Evolutionary conservation across 2,113 vertebrate genomes (phyloP), one percentile per base, ranked within the genome.

Genomic region (Mesembrinibis cayennensis): DNA sequence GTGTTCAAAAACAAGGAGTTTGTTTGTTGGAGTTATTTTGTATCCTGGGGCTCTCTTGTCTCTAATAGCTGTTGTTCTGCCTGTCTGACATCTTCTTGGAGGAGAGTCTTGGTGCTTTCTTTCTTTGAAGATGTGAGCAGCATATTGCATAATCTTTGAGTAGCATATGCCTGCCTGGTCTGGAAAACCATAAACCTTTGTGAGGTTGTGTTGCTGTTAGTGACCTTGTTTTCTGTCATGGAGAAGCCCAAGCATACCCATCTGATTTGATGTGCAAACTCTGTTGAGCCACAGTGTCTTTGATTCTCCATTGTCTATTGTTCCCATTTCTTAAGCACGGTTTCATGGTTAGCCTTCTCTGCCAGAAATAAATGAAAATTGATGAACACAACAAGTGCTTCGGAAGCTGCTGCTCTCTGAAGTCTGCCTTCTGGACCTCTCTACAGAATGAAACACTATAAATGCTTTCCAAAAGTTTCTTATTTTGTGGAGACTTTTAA

Each of bases 351-450:
- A 40, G 40, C 40, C 40, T 40, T 40, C 40, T 40, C 25, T 85
- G 82, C 74, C 84, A 87, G 91, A 76, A 91, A 61, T 19, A 95
- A 92, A 85, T 45, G 34, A 93, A 85, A 88, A 91, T 50, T 85
- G 36, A 85, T 82, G 82, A 90, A 50, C 6, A 29, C 19, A 87
- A 26, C 19, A 87, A 90, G 30, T 77, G 20, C 40, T 80, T 90
- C 62, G 49, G 40, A 93, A 91, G 27, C 65, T 36, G 40, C 52
- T 76, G 25, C 30, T 61, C 32, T 73, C 74, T 79, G 74, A 94
- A 85, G 16, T 34, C 36, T 77, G 21, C 25, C 47, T 88, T 87
- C 81, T 94, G 73, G 52, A 82, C 38, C 3, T 27, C 30, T 89
- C 23, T 76, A 53, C 23, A 80, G 40, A 85, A 93, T 45, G 27